phyloP scores from a whole-genome alignment of 2,113 vertebrate species.

The Gallinago undulata region DNA sequence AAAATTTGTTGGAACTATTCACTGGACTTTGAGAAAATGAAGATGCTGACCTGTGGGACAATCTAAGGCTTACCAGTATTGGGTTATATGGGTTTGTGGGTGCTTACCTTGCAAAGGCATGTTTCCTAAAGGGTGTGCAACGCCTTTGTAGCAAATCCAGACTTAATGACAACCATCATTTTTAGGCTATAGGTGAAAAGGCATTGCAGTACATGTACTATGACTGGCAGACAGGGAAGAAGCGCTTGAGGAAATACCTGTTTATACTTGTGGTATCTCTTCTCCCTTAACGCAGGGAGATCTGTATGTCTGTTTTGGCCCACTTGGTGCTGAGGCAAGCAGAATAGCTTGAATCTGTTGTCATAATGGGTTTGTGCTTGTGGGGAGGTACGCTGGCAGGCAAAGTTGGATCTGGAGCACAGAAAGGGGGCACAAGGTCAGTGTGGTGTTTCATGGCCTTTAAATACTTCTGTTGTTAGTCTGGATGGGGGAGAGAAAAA shows the following conservation, averaged over 20 bases:
- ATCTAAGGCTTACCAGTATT: neutral
- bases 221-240: neutral
- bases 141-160: neutral
- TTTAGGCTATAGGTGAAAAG: neutral
- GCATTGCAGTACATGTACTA: fast-evolving
- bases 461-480: neutral
- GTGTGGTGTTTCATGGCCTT: neutral
- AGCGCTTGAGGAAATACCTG: neutral
- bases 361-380: neutral
- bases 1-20: neutral
- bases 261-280: neutral
- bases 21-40: neutral
- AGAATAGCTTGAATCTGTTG: neutral
- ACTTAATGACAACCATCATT: neutral
- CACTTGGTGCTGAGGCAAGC: fast-evolving
- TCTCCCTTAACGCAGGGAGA: neutral
- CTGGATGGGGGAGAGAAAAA: neutral
- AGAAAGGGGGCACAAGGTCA: neutral
- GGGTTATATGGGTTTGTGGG: neutral
- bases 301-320: neutral
- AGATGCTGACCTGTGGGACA: neutral
- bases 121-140: neutral
- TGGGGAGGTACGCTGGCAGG: neutral
- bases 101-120: fast-evolving
- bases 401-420: neutral